Conservation (phyloP, 2,888 invertebrate species). For the Halocaridina rubra region DNA sequence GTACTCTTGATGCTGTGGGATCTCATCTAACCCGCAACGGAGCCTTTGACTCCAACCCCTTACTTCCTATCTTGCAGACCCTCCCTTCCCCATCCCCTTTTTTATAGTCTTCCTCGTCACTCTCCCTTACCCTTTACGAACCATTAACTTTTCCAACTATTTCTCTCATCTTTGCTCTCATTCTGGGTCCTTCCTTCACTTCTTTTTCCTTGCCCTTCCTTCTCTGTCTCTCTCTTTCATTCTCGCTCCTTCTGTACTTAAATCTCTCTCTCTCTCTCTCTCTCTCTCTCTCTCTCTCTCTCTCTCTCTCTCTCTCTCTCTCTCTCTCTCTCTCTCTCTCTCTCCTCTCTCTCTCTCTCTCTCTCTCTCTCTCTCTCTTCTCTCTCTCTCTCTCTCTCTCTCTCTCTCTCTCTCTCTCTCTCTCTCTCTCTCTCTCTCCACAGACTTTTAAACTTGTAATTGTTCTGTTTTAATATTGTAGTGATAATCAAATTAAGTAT, state of each 20-base stretch:
- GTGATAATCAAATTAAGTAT: too few relatives aligned
- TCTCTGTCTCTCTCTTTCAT: too few relatives aligned
- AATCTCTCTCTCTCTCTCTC: not conserved
- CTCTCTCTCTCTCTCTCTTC: not conserved
- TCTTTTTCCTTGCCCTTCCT: not conserved
- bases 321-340: not conserved
- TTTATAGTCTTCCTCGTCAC: not conserved
- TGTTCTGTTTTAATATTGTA: not conserved
- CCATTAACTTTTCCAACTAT: not conserved
- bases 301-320: not conserved
- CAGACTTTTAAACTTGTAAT: not conserved
- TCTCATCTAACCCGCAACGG: not conserved
- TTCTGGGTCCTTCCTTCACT: not conserved
- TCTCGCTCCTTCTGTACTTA: too few relatives aligned
- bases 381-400: not conserved
- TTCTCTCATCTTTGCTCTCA: not conserved
- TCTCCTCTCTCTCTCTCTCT: not conserved
- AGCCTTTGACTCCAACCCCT: not conserved
- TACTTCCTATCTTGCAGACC: not conserved
- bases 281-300: not conserved
- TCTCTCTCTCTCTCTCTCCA: not conserved
- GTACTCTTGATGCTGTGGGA: not conserved
- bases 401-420: not conserved
- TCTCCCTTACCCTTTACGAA: not conserved
- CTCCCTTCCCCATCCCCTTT: not conserved